Conservation (phyloP, 2,888 invertebrate genomes). For the Bombyx huttoni region DNA sequence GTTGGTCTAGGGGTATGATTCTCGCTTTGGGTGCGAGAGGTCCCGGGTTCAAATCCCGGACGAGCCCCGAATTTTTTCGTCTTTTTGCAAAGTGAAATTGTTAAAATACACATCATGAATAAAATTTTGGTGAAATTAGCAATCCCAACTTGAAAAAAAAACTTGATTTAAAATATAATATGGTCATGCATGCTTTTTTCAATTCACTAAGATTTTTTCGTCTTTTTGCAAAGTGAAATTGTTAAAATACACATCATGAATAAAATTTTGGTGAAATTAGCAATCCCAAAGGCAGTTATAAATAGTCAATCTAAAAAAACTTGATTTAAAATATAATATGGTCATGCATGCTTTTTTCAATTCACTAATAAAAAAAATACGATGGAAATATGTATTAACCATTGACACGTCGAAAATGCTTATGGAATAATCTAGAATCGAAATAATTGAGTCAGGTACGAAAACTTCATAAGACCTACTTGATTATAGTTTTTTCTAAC, state of each 20-base stretch:
- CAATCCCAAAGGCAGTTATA: neutral
- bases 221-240: conserved; percentile 1
- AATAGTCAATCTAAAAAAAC: conserved; percentile 8
- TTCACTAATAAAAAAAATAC: no score
- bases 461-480: no score
- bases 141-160: neutral
- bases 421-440: no score
- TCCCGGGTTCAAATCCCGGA: conserved; percentile 75
- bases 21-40: conserved; percentile 74
- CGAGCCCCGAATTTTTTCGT: conserved; percentile 58
- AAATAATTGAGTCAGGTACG: no score
- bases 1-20: conserved; percentile 74
- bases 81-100: neutral
- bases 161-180: no score
- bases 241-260: neutral
- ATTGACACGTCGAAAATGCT: no score
- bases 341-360: no score
- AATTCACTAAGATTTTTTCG: conserved; percentile 10
- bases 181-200: no score
- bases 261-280: no score
- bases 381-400: no score
- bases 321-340: no score
- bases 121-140: neutral
- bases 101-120: neutral
- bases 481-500: no score